These are phyloP conservation scores for Tinamus guttatus DNA, from an alignment of 2,113 vertebrate species.

Conservation along the genomic window DNA sequence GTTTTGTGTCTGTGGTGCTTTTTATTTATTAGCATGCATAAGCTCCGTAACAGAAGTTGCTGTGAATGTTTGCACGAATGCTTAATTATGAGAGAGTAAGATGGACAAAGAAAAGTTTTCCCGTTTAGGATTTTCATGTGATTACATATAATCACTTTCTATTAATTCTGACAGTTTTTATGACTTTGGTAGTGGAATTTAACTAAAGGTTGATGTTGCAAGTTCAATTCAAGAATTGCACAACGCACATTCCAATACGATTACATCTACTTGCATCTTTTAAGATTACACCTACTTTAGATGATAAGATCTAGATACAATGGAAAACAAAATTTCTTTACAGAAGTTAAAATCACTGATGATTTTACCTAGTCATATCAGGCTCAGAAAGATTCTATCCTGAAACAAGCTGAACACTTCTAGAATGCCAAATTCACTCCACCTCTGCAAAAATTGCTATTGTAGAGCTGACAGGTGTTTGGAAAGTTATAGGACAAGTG, in stretches of 20 bases:
- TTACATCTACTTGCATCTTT: conserved; percentile 23
- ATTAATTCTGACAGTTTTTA: background rate
- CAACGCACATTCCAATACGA: conserved; percentile 9
- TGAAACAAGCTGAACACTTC: background rate
- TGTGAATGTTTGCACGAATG: background rate
- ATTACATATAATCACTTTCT: background rate
- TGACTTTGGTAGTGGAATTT: background rate
- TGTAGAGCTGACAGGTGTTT: background rate
- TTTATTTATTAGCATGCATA: background rate
- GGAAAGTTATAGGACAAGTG: background rate
- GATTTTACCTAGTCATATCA: conserved; percentile 1
- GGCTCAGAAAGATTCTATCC: background rate
- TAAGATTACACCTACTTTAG: background rate
- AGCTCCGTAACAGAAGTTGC: background rate
- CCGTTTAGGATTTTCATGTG: background rate
- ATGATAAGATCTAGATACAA: conserved; percentile 3
- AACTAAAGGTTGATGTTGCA: background rate
- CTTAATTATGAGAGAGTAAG: background rate
- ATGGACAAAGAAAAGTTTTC: background rate
- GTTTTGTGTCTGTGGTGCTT: background rate
- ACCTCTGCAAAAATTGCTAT: background rate
- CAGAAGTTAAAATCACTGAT: background rate
- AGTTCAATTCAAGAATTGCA: background rate
- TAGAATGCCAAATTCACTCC: background rate
- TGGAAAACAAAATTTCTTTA: conserved; percentile 12